phyloP scores from a whole-genome alignment of 2,797 vertebrate species.

The Clarias pachynema region DNA sequence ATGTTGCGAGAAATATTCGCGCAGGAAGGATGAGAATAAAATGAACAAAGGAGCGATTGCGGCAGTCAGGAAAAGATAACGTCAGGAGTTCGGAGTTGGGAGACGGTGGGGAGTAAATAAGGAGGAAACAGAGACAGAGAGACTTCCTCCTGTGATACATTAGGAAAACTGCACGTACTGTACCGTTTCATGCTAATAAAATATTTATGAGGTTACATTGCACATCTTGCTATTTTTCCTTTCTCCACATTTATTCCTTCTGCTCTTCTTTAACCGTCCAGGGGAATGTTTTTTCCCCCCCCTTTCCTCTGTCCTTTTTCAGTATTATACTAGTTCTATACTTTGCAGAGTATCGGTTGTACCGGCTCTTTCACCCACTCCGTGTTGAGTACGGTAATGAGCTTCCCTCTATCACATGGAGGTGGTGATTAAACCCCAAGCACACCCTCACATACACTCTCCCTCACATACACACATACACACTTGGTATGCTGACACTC shows the following conservation, averaged over 20 bases:
- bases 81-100: conserved; percentile 4
- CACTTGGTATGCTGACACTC: conserved; percentile 57
- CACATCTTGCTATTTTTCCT: conserved; percentile 49
- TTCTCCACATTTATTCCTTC: conserved; percentile 16
- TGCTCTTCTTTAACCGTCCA: conserved; percentile 37
- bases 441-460: conserved; percentile 45
- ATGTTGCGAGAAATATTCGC: conserved; percentile 56
- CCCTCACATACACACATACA: conserved; percentile 30
- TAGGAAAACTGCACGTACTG: conserved; percentile 66
- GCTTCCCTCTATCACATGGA: conserved; percentile 47
- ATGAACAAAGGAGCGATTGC: conserved; percentile 31
- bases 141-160: conserved; percentile 29
- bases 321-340: conserved; percentile 33
- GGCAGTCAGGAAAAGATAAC: conserved; percentile 48
- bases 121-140: conserved; percentile 19
- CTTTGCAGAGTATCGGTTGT: conserved; percentile 48
- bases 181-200: conserved; percentile 62
- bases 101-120: conserved; percentile 28
- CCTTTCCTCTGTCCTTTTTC: conserved; percentile 30
- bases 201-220: conserved; percentile 53
- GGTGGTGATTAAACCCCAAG: conserved; percentile 64
- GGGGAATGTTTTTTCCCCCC: conserved; percentile 42
- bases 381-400: conserved; percentile 61
- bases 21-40: conserved; percentile 45
- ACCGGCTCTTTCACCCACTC: conserved; percentile 30